Evolutionary conservation across 2,113 vertebrate species (phyloP).

Genomic region (Pelobates fuscus): DNA sequence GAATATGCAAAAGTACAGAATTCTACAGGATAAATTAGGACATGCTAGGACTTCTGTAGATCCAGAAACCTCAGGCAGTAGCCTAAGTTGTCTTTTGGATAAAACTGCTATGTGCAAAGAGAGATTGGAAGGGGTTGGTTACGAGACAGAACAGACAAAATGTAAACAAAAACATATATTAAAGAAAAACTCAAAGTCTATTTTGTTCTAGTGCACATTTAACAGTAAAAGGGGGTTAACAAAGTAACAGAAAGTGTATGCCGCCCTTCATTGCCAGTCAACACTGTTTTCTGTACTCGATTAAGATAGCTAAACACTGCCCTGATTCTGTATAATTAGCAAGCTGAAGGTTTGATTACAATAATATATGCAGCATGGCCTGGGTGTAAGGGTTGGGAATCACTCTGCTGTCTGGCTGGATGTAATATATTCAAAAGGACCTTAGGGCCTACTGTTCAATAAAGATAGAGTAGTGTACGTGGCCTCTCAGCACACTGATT

Average conservation of each 20-base stretch:
- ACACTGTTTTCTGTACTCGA: constrained; percentile 19
- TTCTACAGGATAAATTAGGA: too few relatives aligned
- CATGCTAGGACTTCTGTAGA: too few relatives aligned
- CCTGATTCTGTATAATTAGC: constrained; percentile 42
- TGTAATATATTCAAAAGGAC: constrained; percentile 89
- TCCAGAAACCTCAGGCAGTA: too few relatives aligned
- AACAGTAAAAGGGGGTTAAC: constrained; percentile 26
- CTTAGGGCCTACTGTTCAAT: constrained; percentile 89
- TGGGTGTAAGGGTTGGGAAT: constrained; percentile 17
- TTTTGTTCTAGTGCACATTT: too few relatives aligned
- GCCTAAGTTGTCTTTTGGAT: too few relatives aligned
- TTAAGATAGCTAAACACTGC: constrained; percentile 41
- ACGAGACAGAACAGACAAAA: too few relatives aligned
- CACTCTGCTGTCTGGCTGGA: constrained; percentile 52
- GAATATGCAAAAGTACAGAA: too few relatives aligned
- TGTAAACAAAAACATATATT: too few relatives aligned
- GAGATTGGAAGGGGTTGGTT: too few relatives aligned
- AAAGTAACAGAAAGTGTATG: neutral
- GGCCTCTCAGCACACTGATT: constrained; percentile 70
- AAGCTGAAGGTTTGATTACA: constrained; percentile 43
- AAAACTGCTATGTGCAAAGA: too few relatives aligned
- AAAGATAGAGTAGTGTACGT: constrained; percentile 68
- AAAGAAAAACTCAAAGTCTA: too few relatives aligned
- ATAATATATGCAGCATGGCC: constrained; percentile 45
- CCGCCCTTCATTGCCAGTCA: constrained; percentile 13